Evolutionary conservation across 2,113 vertebrate genomes (phyloP).

Genomic region (Camelus bactrianus): DNA sequence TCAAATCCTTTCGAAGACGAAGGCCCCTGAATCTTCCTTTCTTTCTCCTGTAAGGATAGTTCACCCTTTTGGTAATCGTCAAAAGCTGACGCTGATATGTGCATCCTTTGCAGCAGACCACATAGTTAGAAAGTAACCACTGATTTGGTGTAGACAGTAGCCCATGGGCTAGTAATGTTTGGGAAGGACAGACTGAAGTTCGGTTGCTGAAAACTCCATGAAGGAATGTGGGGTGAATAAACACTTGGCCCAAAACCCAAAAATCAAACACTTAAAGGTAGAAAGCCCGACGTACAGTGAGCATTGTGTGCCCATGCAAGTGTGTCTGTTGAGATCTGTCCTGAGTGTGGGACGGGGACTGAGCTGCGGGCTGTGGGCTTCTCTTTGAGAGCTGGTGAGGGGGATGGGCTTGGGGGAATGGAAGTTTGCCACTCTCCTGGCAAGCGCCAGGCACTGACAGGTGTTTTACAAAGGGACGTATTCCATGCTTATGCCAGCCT

Average conservation of each 20-base stretch:
- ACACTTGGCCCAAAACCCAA: neutral
- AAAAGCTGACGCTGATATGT: neutral
- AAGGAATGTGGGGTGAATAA: neutral
- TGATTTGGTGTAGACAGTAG: neutral
- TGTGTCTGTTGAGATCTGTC: neutral
- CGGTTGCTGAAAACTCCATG: neutral
- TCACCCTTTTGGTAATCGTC: neutral
- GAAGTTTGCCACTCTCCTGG: neutral
- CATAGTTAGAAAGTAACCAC: neutral
- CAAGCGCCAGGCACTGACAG: neutral
- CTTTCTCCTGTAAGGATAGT: neutral
- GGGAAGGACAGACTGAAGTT: neutral
- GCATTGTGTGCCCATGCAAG: rapidly evolving
- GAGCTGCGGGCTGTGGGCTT: neutral
- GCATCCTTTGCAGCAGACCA: neutral
- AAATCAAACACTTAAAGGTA: neutral
- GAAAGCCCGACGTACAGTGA: neutral
- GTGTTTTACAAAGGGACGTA: neutral
- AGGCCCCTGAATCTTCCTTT: neutral
- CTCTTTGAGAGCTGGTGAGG: neutral
- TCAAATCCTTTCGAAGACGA: neutral
- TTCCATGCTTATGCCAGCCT: neutral
- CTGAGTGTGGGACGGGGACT: no score
- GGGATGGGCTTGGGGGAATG: neutral
- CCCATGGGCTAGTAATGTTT: neutral